Evolutionary conservation across 2,113 vertebrate genomes (phyloP).

Genomic region (Jaculus jaculus): DNA sequence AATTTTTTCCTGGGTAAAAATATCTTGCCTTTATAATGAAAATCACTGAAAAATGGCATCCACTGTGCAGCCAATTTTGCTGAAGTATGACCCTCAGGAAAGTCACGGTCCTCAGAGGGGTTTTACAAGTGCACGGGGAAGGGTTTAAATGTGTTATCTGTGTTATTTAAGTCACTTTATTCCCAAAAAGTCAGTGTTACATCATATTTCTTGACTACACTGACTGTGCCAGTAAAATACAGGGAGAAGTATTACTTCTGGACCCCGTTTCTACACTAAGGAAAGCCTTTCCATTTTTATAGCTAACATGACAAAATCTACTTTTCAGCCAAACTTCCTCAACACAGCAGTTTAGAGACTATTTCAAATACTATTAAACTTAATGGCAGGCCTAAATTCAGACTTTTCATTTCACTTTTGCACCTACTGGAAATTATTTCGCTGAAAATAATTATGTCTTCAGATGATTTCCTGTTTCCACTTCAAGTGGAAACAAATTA

Average conservation of each 20-base stretch:
- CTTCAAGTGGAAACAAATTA: slow-evolving; percentile 78
- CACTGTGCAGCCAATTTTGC: slow-evolving; percentile 50
- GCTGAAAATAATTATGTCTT: slow-evolving; percentile 78
- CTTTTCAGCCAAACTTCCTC: slow-evolving; percentile 78
- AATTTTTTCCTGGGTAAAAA: slow-evolving; percentile 54
- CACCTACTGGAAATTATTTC: slow-evolving; percentile 76
- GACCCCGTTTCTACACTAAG: slow-evolving; percentile 69
- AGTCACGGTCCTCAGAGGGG: slow-evolving; percentile 42
- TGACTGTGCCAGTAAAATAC: slow-evolving; percentile 65
- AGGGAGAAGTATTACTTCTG: slow-evolving; percentile 66
- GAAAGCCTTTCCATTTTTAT: slow-evolving; percentile 71
- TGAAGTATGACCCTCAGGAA: slow-evolving; percentile 44
- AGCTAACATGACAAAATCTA: slow-evolving; percentile 76
- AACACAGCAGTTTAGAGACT: slow-evolving; percentile 71
- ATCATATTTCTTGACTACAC: slow-evolving; percentile 64
- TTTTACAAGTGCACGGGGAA: slow-evolving; percentile 35
- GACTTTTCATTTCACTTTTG: slow-evolving; percentile 74
- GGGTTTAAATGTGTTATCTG: slow-evolving; percentile 65
- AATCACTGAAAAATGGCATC: slow-evolving; percentile 52
- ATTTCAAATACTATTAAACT: slow-evolving; percentile 79
- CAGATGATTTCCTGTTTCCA: slow-evolving; percentile 74
- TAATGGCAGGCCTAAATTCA: slow-evolving; percentile 73
- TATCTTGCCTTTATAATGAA: slow-evolving; percentile 53
- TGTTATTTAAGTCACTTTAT: slow-evolving; percentile 62
- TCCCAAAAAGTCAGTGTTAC: slow-evolving; percentile 67